These are phyloP conservation scores for Caenorhabditis brenneri DNA, from an alignment of 1,140 invertebrate species.

Conservation along the genomic window DNA sequence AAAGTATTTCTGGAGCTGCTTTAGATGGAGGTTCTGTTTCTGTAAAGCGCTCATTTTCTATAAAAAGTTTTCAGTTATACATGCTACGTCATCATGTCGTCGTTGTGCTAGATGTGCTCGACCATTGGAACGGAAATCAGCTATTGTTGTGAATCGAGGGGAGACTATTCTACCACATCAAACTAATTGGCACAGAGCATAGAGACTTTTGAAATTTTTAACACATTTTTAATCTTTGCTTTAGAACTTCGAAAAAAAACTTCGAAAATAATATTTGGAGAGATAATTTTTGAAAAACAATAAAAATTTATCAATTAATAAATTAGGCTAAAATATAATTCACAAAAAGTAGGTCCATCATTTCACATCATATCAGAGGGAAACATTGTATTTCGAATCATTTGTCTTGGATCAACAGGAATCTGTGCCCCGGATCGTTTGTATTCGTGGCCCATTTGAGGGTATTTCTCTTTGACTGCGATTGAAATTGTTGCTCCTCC, in stretches of 20 bases:
- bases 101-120: conserved; percentile 35
- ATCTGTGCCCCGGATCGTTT: background rate
- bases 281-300: too few relatives aligned
- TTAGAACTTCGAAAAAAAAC: background rate
- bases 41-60: too few relatives aligned
- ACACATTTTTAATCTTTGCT: background rate
- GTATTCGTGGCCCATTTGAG: background rate
- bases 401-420: background rate
- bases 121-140: background rate
- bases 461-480: background rate
- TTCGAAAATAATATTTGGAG: too few relatives aligned
- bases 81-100: conserved; percentile 20
- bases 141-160: background rate
- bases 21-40: background rate
- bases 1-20: conserved; percentile 47
- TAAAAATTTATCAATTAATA: too few relatives aligned
- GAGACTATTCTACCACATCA: background rate
- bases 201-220: background rate
- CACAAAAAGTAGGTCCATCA: too few relatives aligned
- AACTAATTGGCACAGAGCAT: background rate
- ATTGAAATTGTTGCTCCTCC: background rate
- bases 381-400: background rate
- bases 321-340: too few relatives aligned
- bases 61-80: background rate
- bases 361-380: background rate